Evolutionary conservation across 2,797 vertebrate species (phyloP).

Genomic region (Sebastes vulpes): DNA sequence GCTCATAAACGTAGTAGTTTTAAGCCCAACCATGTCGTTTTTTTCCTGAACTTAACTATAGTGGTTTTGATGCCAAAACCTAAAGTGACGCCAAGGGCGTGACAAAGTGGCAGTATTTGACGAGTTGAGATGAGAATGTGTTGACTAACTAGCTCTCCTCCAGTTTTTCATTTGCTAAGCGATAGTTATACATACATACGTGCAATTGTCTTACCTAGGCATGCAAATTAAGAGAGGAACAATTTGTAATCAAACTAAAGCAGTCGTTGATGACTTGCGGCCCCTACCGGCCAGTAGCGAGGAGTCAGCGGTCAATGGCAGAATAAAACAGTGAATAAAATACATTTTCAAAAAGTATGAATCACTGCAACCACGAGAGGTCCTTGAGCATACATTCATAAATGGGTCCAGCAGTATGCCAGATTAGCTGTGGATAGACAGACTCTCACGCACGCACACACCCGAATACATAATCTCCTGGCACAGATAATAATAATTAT

Average conservation of each 20-base stretch:
- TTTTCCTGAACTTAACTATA: no score
- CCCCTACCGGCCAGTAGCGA: background rate
- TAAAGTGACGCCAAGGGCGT: background rate
- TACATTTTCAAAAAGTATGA: background rate
- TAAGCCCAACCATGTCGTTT: no score
- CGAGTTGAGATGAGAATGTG: background rate
- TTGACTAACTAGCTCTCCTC: background rate
- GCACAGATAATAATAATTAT: background rate
- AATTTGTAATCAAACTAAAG: background rate
- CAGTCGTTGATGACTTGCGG: background rate
- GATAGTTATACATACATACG: background rate
- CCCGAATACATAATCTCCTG: background rate
- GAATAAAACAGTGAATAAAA: background rate
- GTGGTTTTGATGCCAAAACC: no score
- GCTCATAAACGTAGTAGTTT: no score
- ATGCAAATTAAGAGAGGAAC: background rate
- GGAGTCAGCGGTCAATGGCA: background rate
- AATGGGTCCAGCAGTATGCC: background rate
- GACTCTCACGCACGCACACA: background rate
- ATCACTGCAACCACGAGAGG: background rate
- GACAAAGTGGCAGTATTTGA: background rate
- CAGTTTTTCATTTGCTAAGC: background rate
- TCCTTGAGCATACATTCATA: background rate
- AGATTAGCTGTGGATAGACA: background rate
- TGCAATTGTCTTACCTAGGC: background rate